These are phyloP conservation scores for Bos javanicus DNA, from an alignment of 2,113 vertebrate species.

Conservation along the genomic window DNA sequence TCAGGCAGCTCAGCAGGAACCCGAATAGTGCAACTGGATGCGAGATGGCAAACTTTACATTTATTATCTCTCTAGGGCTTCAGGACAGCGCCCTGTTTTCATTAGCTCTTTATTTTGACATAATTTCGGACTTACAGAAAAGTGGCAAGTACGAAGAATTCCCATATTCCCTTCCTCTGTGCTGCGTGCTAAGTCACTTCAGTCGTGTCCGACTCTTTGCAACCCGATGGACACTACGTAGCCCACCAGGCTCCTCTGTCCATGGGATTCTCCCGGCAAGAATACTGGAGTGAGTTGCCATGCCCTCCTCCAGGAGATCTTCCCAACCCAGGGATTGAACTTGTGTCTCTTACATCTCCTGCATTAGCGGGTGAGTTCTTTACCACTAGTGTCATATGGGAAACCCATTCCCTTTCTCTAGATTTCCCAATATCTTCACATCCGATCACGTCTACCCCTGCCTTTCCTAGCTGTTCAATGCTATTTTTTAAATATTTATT, in stretches of 20 bases:
- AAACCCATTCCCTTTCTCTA: neutral
- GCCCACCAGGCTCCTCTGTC: neutral
- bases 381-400: neutral
- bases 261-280: neutral
- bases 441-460: neutral
- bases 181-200: neutral
- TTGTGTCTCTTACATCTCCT: neutral
- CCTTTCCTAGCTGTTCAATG: neutral
- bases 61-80: neutral
- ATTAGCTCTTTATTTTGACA: neutral
- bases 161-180: neutral
- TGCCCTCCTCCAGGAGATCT: neutral
- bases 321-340: neutral
- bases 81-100: neutral
- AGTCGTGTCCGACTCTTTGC: neutral
- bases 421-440: neutral
- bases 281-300: neutral
- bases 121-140: constrained; percentile 4
- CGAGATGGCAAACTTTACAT: neutral
- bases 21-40: neutral
- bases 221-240: neutral
- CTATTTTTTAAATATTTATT: neutral
- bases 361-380: neutral
- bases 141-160: neutral
- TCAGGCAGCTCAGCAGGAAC: neutral